Base-by-base conservation (phyloP, 2,888 invertebrate genomes). In the Chrysomela aeneicollis region DNA sequence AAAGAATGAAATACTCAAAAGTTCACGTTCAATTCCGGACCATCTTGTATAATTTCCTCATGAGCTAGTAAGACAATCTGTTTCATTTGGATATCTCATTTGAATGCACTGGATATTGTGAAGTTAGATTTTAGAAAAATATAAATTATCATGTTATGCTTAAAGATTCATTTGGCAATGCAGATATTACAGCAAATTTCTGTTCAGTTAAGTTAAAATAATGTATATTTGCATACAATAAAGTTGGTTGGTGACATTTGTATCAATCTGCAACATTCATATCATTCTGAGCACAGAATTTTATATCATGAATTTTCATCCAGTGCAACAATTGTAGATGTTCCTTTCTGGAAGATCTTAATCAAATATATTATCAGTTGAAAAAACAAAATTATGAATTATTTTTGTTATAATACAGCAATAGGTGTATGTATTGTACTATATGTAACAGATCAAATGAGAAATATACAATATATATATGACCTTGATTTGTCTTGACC, bases 351-450 rank as follows among this genome's bases (percentile, higher is more conserved):
- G 53, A 65, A 65, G 63, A 59, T 49, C 59, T n/a, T 63, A 61
- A 63, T 65, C 63, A 53, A 60, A 57, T 63, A 68, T 63, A 67
- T 15, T 42, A 15, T 42, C 42, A 71, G 67, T 72, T 47, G 46
- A 17, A 47, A 64, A 75, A 70, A 73, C 75, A 66, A 66, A 66
- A 76, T 75, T 78, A n/a, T 78, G 79, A 80, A 80, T 79, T 80
- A 79, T 79, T 80, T 81, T 79, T 80, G 78, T 80, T 80, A 78
- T 73, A 74, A 73, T 72, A 76, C 75, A 76, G 76, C 72, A 74
- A 74, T 81, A 79, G 78, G 78, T 81, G 80, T 82, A 79, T 81
- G 80, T 82, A 79, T 77, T 81, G 81, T 82, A 74, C 69, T 76
- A 77, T 67, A 73, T 71, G 73, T 75, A 73, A 70, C 67, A 65